These are phyloP conservation scores for Saturnia japonica DNA, from an alignment of 2,888 invertebrate genomes.

Conservation along the genomic window DNA sequence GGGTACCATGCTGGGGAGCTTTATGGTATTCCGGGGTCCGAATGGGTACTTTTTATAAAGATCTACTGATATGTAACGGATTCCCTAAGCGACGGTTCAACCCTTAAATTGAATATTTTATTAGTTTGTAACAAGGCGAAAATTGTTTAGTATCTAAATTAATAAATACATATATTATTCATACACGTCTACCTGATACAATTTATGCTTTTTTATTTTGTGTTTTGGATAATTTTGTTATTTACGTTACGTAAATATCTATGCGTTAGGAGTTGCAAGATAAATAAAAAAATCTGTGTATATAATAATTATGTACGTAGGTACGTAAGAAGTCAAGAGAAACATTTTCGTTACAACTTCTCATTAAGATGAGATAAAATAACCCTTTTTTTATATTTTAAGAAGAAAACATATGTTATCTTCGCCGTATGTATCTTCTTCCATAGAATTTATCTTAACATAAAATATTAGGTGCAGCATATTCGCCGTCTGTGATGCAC, in stretches of 20 bases:
- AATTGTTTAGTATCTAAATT: conserved; percentile 36
- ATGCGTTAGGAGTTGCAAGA: background rate
- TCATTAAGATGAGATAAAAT: no score
- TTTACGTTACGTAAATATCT: no score
- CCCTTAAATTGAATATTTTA: conserved; percentile 67
- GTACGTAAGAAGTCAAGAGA: no score
- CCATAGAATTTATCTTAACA: no score
- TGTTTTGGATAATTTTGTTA: background rate
- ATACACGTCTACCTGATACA: background rate
- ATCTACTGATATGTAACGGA: conserved; percentile 49
- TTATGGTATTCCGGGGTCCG: conserved; percentile 46
- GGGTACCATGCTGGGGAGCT: conserved; percentile 36
- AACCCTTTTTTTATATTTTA: no score
- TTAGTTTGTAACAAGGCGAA: conserved; percentile 55
- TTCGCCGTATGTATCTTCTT: no score
- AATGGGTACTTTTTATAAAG: conserved; percentile 17
- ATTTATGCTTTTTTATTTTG: background rate
- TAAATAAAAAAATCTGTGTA: no score
- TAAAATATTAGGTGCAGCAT: no score
- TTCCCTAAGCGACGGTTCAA: conserved; percentile 45
- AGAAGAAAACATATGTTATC: no score
- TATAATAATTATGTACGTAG: no score
- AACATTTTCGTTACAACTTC: no score
- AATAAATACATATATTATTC: background rate
- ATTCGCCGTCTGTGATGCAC: no score